Evolutionary conservation across 2,113 vertebrate species (phyloP), one percentile per base, ranked within the genome.

Genomic region (Oncorhynchus tshawytscha): DNA sequence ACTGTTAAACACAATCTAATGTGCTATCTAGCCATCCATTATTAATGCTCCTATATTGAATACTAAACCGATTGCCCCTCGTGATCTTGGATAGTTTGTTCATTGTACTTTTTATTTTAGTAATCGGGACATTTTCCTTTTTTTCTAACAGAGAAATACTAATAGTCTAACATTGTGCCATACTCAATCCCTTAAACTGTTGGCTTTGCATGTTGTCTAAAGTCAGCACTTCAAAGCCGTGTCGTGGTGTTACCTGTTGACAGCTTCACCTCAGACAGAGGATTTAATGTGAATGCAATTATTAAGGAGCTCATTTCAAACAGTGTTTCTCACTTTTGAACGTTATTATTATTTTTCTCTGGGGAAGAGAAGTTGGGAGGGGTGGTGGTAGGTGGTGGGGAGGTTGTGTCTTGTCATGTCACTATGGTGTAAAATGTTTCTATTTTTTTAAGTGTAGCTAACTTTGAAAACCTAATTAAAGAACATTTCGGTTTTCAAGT

Each of bases 1-100:
- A 85, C 81, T 81, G 81, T 78, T 77, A 81, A 83, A 70, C 60
- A 24, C 64, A 72, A 66, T 66, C 51, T 86, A 82, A 88, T 80
- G 49, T 59, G 67, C 78, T 74, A 34, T 82, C 79, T 85, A 81
- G 78, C 78, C 76, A 82, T 76, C 45, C 70, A 78, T 87, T 76
- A 82, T 89, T 83, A 81, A 85, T 83, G 80, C 6, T 51, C 25
- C 72, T 48, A 7, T 71, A 9, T 72, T 65, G 76, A 80, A 83
- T 83, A 72, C 77, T 73, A 79, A 84, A 82, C 76, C 59, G 62
- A 71, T 71, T 60, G 59, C 72, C 71, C 76, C 67, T 66, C 8
- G 68, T 45, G 66, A 60, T 75, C 59, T 75, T 54, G 34, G 51
- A 62, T 68, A 4, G 39, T 62, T 39, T 67, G 73, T 64, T 64